Conservation (phyloP, 2,888 invertebrate species). For the Pammene aurita region DNA sequence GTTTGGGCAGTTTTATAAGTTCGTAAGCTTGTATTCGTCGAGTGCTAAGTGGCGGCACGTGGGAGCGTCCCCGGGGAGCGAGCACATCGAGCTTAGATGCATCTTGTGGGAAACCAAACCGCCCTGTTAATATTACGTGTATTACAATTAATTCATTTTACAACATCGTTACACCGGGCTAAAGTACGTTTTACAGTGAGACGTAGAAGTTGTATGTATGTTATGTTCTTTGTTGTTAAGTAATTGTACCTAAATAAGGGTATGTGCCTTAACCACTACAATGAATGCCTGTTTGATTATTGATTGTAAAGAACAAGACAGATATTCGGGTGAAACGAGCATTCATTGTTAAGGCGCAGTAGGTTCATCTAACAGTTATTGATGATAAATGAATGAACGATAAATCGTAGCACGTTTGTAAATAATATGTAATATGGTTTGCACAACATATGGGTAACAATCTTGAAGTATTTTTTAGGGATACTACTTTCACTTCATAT, state of each 20-base stretch:
- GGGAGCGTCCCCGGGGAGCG: conserved; percentile 66
- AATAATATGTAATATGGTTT: too few species aligned
- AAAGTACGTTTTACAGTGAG: conserved; percentile 32
- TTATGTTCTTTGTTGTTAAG: not conserved
- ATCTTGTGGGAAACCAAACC: conserved; percentile 70
- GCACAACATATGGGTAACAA: too few species aligned
- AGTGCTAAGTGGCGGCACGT: conserved; percentile 80
- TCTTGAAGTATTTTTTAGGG: too few species aligned
- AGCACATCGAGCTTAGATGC: conserved; percentile 73
- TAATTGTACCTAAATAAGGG: not conserved
- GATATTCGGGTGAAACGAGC: too few species aligned
- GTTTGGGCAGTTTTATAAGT: conserved; percentile 54
- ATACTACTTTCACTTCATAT: too few species aligned
- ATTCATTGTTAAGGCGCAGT: too few species aligned
- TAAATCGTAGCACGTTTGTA: too few species aligned
- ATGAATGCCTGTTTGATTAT: not conserved
- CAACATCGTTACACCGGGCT: conserved; percentile 56
- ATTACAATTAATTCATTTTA: conserved; percentile 73
- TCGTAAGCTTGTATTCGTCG: conserved; percentile 62
- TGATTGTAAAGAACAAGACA: not conserved
- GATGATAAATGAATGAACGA: too few species aligned
- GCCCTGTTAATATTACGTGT: conserved; percentile 71
- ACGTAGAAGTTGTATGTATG: not conserved
- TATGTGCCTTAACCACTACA: not conserved
- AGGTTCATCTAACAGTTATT: too few species aligned